Evolutionary conservation across 2,113 vertebrate genomes (phyloP), one percentile per base, ranked within the genome.

Genomic region (Strix aluco): DNA sequence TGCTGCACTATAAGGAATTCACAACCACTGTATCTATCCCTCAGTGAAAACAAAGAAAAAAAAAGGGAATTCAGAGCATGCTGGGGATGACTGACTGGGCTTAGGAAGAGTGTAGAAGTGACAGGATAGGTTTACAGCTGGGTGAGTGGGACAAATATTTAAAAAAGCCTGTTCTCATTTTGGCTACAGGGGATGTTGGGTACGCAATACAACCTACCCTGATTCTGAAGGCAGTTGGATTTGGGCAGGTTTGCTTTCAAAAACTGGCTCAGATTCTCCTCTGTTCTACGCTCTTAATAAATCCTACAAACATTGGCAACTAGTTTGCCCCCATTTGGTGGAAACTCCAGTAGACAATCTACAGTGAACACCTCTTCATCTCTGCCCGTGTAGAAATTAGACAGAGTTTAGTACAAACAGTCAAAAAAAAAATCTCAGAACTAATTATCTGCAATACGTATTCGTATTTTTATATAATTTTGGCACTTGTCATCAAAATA

Each of bases 401-500:
- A 32, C 5, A 72, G 57, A 85, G 38, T 81, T 92, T 38, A 67
- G 59, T 15, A 59, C 55, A 81, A 78, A 59, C 63, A 83, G 70
- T 80, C 7, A 79, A 71, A 85, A 82, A 55, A 81, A 78, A 38
- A 51, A 36, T 14, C 89, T 91, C 51, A 42, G 46, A 94, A 90
- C 81, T 96, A 72, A 94, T 96, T 95, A 89, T 69, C 94, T 91
- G 84, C 81, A 95, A 92, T 91, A 82, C 40, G 51, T 86, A 88
- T 91, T 85, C 81, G 80, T 93, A 88, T 91, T 96, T 97, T 94
- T 90, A 74, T 90, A 81, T 34, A 88, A 90, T 94, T 95, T 91
- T 87, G 84, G 62, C 47, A 42, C 78, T 86, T 91, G 71, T 71
- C 95, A 88, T 90, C 90, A 92, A 95, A 95, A 95, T 83, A 90